These are phyloP conservation scores for Euura lappo DNA, from an alignment of 1,140 invertebrate genomes.

Conservation along the genomic window DNA sequence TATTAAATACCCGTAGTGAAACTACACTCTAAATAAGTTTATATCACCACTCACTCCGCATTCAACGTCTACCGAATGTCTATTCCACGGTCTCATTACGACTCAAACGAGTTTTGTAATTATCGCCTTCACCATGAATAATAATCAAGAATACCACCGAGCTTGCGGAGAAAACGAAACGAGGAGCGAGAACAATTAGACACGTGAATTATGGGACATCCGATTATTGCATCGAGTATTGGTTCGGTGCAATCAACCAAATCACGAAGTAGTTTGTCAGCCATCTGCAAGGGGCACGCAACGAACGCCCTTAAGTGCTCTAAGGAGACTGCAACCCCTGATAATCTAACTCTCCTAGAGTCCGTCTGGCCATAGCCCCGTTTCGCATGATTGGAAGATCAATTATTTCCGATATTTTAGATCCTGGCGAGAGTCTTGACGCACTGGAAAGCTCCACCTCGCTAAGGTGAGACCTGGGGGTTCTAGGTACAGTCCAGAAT, in stretches of 20 bases:
- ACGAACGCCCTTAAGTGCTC: not conserved
- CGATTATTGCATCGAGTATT: not conserved
- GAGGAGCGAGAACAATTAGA: too few relatives aligned
- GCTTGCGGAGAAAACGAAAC: too few relatives aligned
- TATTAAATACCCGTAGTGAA: slow-evolving; percentile 32
- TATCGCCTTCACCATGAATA: not conserved
- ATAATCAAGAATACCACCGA: too few relatives aligned
- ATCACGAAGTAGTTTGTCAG: slow-evolving; percentile 2
- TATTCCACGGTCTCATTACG: not conserved
- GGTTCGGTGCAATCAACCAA: not conserved
- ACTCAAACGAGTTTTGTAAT: not conserved
- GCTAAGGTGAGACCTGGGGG: too few relatives aligned
- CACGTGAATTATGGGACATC: not conserved
- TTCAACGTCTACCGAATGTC: too few relatives aligned
- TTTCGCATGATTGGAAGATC: too few relatives aligned
- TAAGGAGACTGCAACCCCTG: not conserved
- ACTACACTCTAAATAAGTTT: slow-evolving; percentile 41
- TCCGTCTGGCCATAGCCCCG: too few relatives aligned
- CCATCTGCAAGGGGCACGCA: not conserved
- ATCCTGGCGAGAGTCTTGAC: too few relatives aligned
- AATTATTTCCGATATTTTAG: too few relatives aligned
- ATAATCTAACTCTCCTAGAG: not conserved
- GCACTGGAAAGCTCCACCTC: too few relatives aligned
- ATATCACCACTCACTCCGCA: not conserved
- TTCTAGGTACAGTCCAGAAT: too few relatives aligned